phyloP scores from a whole-genome alignment of 2,888 invertebrate genomes.

The Rotaria macrura region DNA sequence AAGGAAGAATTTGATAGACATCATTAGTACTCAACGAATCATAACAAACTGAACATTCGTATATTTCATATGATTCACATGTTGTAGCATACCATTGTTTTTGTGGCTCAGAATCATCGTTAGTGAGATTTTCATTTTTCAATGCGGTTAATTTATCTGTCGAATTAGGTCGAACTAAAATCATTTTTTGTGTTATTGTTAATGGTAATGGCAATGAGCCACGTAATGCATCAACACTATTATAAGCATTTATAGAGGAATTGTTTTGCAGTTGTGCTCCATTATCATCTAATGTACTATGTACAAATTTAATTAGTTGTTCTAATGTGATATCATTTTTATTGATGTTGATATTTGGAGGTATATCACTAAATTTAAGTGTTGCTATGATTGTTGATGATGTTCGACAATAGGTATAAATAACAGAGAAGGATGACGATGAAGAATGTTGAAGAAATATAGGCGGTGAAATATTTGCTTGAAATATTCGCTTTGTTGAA shows the following conservation, averaged over 20 bases:
- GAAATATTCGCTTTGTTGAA: neutral
- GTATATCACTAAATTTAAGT: neutral
- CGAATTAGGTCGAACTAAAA: neutral
- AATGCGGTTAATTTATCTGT: neutral
- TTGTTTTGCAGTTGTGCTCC: too few species aligned
- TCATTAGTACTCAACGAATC: neutral
- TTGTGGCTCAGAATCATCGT: neutral
- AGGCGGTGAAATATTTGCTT: neutral
- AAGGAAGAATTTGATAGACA: conserved; percentile 5
- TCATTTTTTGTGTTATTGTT: neutral
- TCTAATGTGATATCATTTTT: neutral
- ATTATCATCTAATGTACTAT: neutral
- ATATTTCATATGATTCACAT: neutral
- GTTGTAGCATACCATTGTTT: neutral
- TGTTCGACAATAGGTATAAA: neutral
- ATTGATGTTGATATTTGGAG: neutral
- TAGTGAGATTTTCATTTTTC: neutral
- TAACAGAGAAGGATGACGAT: neutral
- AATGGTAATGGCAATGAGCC: neutral
- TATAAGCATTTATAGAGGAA: neutral
- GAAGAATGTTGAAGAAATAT: neutral
- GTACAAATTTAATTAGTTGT: neutral
- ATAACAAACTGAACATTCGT: neutral
- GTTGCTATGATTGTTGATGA: neutral
- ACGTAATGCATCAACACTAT: neutral